These are phyloP conservation scores for Pelodytes ibericus DNA, from an alignment of 2,797 vertebrate species.

Conservation along the genomic window DNA sequence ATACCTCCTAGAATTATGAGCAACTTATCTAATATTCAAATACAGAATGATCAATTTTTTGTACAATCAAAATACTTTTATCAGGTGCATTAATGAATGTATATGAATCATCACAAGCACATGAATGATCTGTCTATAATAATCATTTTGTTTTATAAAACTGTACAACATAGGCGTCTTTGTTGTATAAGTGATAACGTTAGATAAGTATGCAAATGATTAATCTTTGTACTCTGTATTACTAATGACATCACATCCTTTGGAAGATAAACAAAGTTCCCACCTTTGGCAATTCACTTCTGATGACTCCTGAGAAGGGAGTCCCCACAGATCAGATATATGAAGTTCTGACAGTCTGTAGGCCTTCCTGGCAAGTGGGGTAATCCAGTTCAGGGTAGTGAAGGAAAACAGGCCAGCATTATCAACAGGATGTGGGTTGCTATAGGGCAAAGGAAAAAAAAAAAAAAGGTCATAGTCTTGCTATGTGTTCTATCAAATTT, in stretches of 20 bases:
- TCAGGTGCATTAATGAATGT: too few species aligned
- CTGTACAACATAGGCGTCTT: too few species aligned
- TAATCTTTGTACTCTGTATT: background rate
- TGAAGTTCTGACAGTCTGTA: slow-evolving; percentile 71
- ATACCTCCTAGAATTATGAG: too few species aligned
- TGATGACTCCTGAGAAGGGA: slow-evolving; percentile 80
- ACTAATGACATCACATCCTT: background rate
- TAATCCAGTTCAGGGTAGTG: slow-evolving; percentile 83
- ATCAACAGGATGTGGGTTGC: slow-evolving; percentile 83
- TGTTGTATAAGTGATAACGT: too few species aligned
- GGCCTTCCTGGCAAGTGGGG: slow-evolving; percentile 76
- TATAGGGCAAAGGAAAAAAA: slow-evolving; percentile 62
- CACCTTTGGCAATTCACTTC: slow-evolving; percentile 79
- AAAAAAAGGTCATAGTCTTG: background rate
- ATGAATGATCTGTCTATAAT: too few species aligned
- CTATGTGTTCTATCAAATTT: too few species aligned
- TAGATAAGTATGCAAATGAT: too few species aligned
- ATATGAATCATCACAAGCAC: too few species aligned
- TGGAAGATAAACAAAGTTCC: background rate
- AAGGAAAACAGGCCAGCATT: slow-evolving; percentile 84
- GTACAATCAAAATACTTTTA: too few species aligned
- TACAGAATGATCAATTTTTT: too few species aligned
- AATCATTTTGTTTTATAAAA: too few species aligned
- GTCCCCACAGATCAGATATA: slow-evolving; percentile 77
- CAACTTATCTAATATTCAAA: too few species aligned